Base-by-base conservation (phyloP, 2,888 invertebrate genomes). In the Therioaphis trifolii region DNA sequence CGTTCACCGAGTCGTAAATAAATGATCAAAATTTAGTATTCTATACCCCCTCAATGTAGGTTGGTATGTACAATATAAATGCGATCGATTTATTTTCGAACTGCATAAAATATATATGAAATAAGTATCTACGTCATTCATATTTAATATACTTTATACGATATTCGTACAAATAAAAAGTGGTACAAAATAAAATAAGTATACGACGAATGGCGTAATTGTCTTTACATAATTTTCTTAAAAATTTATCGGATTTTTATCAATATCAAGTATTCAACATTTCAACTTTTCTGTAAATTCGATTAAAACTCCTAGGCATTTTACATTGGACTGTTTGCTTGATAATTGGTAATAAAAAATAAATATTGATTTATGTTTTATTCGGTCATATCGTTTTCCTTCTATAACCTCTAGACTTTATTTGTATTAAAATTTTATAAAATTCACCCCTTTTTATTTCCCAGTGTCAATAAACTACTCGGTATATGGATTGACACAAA, bases 1-100 rank as follows among this genome's bases (percentile, higher is more conserved):
- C 61, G 76, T 76, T 63, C 46, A 29, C 43, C 29, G 27, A 27
- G 4, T 63, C 43, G 76, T 61, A 76, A 76, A 76, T 76, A 76
- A 63, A 76, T 46, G 18, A 76, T 76, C 76, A n/a, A 63, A 11
- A 46, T 75, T 75, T 63, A 61, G 46, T 76, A 76, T 76, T 76
- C 76, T n/a, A 7, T 24, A 12, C 24, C 21, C 9, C 21, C 55
- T 21, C 24, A 21, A 24, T 15, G n/a, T 55, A 52, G 7, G 29
- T n/a, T 18, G 12, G 7, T 52, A 74, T 2, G 24, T 55, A 55
- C 40, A 55, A 43, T 76, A n/a, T 63, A 46, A 43, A 63, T 24
- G 43, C 43, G 75, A 46, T 63, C 76, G 46, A 76, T 76, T 63
- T 63, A n/a, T 76, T 76, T 76, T 24, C 18, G 24, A 58, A 75